A percentile compares a stretch with the other conserved stretches of the same genome.
phyloP scores from a whole-genome alignment of 2,113 vertebrate genomes.

The Sinocyclocheilus anophthalmus region DNA sequence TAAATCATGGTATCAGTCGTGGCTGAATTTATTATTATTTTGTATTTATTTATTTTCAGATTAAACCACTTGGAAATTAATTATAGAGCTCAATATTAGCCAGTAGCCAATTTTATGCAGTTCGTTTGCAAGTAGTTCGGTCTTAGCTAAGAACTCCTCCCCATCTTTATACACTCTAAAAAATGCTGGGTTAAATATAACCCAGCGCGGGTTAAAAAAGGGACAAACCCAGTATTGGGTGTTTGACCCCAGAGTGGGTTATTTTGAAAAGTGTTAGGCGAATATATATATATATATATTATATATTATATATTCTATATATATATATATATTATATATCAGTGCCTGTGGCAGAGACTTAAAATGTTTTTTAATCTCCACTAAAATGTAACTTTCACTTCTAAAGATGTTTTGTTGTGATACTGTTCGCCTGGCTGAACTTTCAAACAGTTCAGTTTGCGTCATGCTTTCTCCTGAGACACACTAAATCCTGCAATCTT shows the following conservation, averaged over 20 bases:
- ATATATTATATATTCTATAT: neutral
- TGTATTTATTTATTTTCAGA: neutral
- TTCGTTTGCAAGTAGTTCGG: neutral
- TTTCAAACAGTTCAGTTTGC: neutral
- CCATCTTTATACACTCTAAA: neutral
- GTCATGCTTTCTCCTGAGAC: neutral
- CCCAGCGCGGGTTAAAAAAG: too few species aligned
- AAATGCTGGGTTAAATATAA: too few species aligned
- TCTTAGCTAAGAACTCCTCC: neutral
- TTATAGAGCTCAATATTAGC: neutral
- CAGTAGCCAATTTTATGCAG: neutral
- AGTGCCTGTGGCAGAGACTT: neutral
- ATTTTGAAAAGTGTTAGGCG: too few species aligned
- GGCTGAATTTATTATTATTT: neutral
- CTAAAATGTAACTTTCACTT: neutral
- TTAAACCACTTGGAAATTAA: neutral
- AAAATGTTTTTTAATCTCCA: neutral
- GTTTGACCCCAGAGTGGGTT: too few species aligned
- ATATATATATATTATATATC: neutral
- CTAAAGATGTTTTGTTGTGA: neutral
- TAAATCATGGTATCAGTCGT: neutral
- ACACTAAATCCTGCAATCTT: neutral
- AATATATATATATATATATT: too few species aligned
- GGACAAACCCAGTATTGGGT: too few species aligned
- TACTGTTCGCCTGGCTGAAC: neutral